phyloP scores from a whole-genome alignment of 1,140 invertebrate genomes.

The Helicoverpa armigera region DNA sequence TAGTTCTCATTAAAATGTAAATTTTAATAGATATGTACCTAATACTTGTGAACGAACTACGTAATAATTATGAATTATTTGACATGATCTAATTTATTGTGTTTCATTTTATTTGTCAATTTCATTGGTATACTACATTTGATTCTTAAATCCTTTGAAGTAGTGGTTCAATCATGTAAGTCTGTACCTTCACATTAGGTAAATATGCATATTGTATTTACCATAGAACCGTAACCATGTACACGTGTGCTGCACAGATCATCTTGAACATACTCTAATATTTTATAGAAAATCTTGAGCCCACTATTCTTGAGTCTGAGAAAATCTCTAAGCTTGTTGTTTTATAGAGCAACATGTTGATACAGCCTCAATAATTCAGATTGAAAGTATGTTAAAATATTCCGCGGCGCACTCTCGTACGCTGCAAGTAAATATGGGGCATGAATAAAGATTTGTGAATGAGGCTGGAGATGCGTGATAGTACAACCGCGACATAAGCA shows the following conservation, averaged over 20 bases:
- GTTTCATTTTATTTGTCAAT: too few relatives aligned
- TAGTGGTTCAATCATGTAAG: too few relatives aligned
- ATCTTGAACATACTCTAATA: not conserved
- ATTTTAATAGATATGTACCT: too few relatives aligned
- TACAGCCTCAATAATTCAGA: constrained; percentile 46
- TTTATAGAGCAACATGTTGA: constrained; percentile 49
- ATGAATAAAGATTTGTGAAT: constrained; percentile 71
- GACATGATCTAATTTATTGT: too few relatives aligned
- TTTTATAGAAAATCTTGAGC: not conserved
- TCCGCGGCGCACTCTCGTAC: constrained; percentile 36
- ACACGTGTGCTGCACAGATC: too few relatives aligned
- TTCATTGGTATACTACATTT: too few relatives aligned
- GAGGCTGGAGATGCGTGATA: constrained; percentile 73
- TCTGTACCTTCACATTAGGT: too few relatives aligned
- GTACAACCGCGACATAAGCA: constrained; percentile 73
- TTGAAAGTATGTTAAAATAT: constrained; percentile 62
- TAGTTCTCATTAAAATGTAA: too few relatives aligned
- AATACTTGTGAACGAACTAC: too few relatives aligned
- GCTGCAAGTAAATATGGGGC: constrained; percentile 63
- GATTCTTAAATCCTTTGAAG: too few relatives aligned
- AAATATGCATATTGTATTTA: not conserved
- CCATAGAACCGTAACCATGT: not conserved
- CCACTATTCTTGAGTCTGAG: not conserved
- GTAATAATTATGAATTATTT: too few relatives aligned
- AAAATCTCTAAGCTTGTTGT: constrained; percentile 4